phyloP scores from a whole-genome alignment of 1,140 invertebrate species.

The Eubasilissa regina region DNA sequence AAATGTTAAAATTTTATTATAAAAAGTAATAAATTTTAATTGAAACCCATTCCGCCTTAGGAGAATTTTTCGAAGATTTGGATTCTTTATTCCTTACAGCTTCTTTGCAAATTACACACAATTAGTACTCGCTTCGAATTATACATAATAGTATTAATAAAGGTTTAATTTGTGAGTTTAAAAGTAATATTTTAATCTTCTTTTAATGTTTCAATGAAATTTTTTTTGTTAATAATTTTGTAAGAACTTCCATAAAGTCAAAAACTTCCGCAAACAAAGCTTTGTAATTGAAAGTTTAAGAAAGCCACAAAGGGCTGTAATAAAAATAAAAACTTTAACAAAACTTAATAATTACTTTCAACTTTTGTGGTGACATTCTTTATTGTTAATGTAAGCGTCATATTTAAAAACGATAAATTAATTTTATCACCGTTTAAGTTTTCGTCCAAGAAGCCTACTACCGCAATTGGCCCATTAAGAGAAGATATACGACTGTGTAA shows the following conservation, averaged over 20 bases:
- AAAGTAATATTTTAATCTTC: too few species aligned
- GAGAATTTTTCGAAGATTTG: too few species aligned
- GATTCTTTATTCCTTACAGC: too few species aligned
- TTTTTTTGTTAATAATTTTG: too few species aligned
- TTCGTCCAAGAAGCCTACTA: conserved; percentile 7
- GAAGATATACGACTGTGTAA: conserved; percentile 20
- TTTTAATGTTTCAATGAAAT: too few species aligned
- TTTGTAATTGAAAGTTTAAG: background rate
- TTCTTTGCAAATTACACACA: too few species aligned
- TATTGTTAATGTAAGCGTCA: conserved; percentile 17
- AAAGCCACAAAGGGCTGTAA: background rate
- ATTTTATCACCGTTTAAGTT: conserved; percentile 34
- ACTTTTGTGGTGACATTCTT: conserved; percentile 32
- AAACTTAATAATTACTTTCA: background rate
- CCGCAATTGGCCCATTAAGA: conserved; percentile 14
- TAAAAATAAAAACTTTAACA: background rate
- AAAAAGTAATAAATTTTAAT: too few species aligned
- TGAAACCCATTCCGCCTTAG: too few species aligned
- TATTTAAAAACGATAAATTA: conserved; percentile 41
- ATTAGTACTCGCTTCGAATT: too few species aligned
- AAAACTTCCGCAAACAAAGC: background rate
- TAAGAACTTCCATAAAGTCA: background rate
- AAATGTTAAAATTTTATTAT: too few species aligned
- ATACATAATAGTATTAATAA: background rate
- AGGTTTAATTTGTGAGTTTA: background rate